Percentiles rank a stretch among this genome's conserved stretches.
Evolutionary conservation across 2,888 invertebrate species (phyloP).

Genomic region (Stomorhina lunata): DNA sequence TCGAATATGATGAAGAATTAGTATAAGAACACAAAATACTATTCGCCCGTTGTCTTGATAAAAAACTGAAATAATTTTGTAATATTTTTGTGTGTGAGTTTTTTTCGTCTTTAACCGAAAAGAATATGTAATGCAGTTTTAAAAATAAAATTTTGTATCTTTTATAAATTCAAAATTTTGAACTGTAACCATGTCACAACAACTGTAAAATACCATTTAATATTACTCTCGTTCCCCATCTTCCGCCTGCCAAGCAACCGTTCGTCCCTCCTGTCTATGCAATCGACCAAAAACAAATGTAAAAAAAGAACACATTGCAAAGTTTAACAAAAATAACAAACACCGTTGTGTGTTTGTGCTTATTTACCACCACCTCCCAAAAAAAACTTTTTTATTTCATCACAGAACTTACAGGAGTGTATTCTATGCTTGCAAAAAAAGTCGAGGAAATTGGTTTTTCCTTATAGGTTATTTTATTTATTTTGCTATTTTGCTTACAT

Average conservation of each 20-base stretch:
- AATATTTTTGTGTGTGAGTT: neutral
- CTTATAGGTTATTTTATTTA: too few relatives aligned
- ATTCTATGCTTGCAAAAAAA: conserved; percentile 4
- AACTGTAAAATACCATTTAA: conserved; percentile 37
- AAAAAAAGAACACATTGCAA: conserved; percentile 54
- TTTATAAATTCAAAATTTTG: conserved; percentile 48
- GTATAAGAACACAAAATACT: conserved; percentile 39
- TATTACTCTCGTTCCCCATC: neutral
- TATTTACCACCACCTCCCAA: conserved; percentile 39
- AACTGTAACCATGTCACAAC: conserved; percentile 44
- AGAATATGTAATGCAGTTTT: conserved; percentile 34
- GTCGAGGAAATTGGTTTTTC: too few relatives aligned
- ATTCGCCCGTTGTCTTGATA: too few relatives aligned
- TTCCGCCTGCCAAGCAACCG: neutral
- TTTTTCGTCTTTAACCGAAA: neutral
- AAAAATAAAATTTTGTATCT: conserved; percentile 48
- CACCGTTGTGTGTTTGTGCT: conserved; percentile 26
- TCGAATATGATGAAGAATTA: conserved; percentile 39
- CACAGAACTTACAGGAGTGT: conserved; percentile 35
- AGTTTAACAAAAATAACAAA: conserved; percentile 57
- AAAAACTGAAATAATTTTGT: conserved; percentile 18
- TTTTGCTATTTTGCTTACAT: too few relatives aligned
- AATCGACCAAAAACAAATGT: conserved; percentile 33
- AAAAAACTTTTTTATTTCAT: conserved; percentile 20
- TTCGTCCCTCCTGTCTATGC: neutral